These are phyloP conservation scores for Drosophila mauritiana DNA, from an alignment of 1,140 invertebrate species.

Conservation along the genomic window DNA sequence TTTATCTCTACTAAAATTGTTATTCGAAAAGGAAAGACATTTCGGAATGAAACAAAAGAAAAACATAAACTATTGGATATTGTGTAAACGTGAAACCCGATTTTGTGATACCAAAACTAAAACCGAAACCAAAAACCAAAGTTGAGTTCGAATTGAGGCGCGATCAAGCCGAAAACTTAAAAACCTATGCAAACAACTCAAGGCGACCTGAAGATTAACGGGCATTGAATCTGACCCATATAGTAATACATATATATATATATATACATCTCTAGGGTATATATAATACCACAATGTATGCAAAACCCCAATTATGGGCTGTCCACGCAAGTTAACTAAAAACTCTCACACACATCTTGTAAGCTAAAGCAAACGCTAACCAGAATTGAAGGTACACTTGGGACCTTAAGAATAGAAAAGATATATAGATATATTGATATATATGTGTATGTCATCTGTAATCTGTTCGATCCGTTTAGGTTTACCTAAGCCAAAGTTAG, in stretches of 20 bases:
- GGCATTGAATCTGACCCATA: slow-evolving; percentile 25
- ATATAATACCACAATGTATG: slow-evolving; percentile 26
- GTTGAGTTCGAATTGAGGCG: slow-evolving; percentile 33
- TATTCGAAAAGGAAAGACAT: slow-evolving; percentile 23
- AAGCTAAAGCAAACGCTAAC: slow-evolving; percentile 15
- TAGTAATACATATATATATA: slow-evolving; percentile 16
- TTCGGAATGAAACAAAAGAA: slow-evolving; percentile 1
- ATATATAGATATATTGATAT: neutral
- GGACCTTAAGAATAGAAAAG: neutral
- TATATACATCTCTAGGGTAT: slow-evolving; percentile 5
- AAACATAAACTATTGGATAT: slow-evolving; percentile 33
- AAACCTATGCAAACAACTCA: slow-evolving; percentile 52
- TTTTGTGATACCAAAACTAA: slow-evolving; percentile 48
- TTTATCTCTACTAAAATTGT: slow-evolving; percentile 30
- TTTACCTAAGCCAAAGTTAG: slow-evolving; percentile 13
- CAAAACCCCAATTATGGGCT: slow-evolving; percentile 36
- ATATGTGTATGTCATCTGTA: neutral
- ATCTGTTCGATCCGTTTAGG: slow-evolving; percentile 2
- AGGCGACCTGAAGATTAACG: slow-evolving; percentile 68
- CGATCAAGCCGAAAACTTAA: slow-evolving; percentile 31
- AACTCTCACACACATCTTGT: slow-evolving; percentile 10
- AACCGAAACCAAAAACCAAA: slow-evolving; percentile 19
- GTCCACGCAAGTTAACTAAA: slow-evolving; percentile 55
- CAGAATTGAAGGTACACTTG: neutral
- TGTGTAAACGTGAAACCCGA: slow-evolving; percentile 35